Base-by-base conservation (phyloP, 2,113 vertebrate genomes). In the Climacteris rufus region DNA sequence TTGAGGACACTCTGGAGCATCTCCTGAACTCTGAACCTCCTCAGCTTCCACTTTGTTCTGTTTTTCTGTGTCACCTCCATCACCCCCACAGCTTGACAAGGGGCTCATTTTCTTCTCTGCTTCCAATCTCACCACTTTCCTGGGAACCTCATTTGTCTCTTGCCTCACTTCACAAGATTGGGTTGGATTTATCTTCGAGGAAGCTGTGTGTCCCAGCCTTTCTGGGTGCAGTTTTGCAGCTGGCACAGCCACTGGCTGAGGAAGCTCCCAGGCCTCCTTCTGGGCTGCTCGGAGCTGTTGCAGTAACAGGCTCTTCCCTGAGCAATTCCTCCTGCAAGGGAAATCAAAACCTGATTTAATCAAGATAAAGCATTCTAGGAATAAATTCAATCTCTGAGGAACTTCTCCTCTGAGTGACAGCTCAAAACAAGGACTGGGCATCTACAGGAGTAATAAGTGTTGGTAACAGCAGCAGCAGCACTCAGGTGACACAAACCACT, bases 301-400 rank as follows among this genome's bases (percentile, higher is more conserved):
- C 64, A 97, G 86, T 28, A 97, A 85, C 33, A 56, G 22, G 88
- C 64, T 90, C 59, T 97, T 96, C 25, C 90, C 96, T 60, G 95
- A 95, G 83, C 85, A 92, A 92, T 68, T 90, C 71, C 60, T 90
- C 88, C 96, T 97, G 76, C 52, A 92, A 88, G 83, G 45, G 42
- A 94, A 90, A 94, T 23, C 71, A 80, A 81, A 74, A 59, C 18
- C 19, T 23, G 28, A 89, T 82, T 85, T 87, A 74, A 93, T 60
- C 53, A 83, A 86, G 71, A 65, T 28, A 85, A 49, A 91, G 21
- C 19, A 45, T 33, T 61, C 45, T 5, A 65, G 18, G 19, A 80
- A 79, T 27, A 74, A 71, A 83, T 44, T 24, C 33, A 69, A 4
- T 33, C 45, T 83, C 53, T 30, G 40, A 90, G 50, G n/a, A 91